phyloP scores from a whole-genome alignment of 2,113 vertebrate species.

The Garra rufa region DNA sequence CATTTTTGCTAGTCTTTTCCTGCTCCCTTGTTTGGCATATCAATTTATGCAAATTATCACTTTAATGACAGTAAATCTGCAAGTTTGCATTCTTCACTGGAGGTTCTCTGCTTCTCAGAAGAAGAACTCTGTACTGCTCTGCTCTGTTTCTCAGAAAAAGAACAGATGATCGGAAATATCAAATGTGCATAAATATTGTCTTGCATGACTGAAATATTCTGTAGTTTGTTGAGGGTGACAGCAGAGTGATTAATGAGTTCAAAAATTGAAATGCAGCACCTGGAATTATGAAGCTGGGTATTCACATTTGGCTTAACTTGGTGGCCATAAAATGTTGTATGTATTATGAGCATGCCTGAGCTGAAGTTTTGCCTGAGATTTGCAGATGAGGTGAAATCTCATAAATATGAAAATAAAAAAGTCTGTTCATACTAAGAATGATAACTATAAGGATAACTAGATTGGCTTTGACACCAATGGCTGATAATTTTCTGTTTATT shows the following conservation, averaged over 20 bases:
- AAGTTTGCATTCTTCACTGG: neutral
- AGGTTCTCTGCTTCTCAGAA: no score
- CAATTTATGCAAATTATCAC: neutral
- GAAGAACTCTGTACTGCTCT: no score
- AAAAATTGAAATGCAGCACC: slow-evolving; percentile 34
- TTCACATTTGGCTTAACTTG: slow-evolving; percentile 64
- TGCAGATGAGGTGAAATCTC: neutral
- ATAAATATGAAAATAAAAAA: neutral
- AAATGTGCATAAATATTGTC: neutral
- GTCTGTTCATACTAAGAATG: no score
- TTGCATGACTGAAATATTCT: neutral
- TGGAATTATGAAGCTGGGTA: slow-evolving; percentile 63
- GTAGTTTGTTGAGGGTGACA: slow-evolving; percentile 12
- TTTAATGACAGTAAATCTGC: neutral
- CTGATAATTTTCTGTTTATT: no score
- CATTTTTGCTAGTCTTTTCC: slow-evolving; percentile 60
- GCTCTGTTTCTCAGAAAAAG: neutral
- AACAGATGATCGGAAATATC: neutral
- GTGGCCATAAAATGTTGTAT: slow-evolving; percentile 54
- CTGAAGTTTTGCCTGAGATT: neutral
- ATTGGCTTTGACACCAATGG: no score
- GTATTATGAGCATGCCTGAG: slow-evolving; percentile 21
- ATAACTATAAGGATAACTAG: neutral
- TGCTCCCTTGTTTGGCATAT: neutral
- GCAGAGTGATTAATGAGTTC: slow-evolving; percentile 66